Evolutionary conservation across 2,888 invertebrate species (phyloP).

Genomic region (Stomorhina lunata): DNA sequence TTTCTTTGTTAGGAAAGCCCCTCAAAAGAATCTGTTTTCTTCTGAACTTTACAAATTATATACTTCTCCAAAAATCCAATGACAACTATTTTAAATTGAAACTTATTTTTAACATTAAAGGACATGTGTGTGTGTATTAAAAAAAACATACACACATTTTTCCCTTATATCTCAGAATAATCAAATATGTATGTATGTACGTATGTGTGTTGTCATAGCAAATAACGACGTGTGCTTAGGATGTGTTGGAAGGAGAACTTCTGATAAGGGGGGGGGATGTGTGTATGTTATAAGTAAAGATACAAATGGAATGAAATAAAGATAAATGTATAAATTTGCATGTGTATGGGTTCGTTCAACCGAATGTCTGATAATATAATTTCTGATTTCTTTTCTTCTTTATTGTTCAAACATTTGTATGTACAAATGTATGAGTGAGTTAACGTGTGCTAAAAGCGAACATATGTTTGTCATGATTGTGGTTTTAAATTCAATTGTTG

Average conservation of each 20-base stretch:
- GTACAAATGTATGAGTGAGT: not conserved
- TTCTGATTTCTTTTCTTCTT: conserved; percentile 34
- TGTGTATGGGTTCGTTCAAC: conserved; percentile 56
- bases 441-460: not conserved
- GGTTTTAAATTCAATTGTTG: conserved; percentile 28
- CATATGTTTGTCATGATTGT: conserved; percentile 44
- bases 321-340: conserved; percentile 56
- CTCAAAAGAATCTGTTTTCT: no score
- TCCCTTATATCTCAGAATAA: no score
- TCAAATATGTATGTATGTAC: no score
- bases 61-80: no score
- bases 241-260: no score
- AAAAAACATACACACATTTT: no score
- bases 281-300: not conserved
- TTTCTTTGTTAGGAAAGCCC: no score
- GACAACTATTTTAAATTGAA: not conserved
- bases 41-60: no score
- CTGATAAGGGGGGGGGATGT: no score
- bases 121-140: not conserved
- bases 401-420: not conserved
- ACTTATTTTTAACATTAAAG: not conserved
- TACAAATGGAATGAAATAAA: conserved; percentile 27
- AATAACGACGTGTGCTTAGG: no score
- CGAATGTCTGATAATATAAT: conserved; percentile 53
- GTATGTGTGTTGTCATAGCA: no score